phyloP scores from a whole-genome alignment of 1,140 invertebrate species.

The Procambarus virginalis region DNA sequence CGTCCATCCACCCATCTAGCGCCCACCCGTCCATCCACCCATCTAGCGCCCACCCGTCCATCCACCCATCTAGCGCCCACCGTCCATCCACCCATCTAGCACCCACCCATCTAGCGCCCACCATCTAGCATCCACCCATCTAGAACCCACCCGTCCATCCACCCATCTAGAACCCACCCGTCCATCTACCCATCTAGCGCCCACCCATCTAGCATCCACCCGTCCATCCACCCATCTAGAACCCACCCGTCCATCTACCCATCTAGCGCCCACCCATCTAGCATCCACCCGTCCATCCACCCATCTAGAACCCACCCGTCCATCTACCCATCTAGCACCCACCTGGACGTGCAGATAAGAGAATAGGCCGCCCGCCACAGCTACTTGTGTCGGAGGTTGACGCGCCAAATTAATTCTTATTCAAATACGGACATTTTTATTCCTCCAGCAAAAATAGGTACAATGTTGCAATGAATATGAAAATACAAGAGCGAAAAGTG shows the following conservation, averaged over 20 bases:
- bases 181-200: too few species aligned
- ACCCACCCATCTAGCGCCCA: too few species aligned
- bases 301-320: background rate
- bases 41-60: background rate
- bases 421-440: slow-evolving; percentile 1
- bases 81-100: too few species aligned
- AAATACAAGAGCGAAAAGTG: slow-evolving; percentile 13
- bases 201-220: too few species aligned
- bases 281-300: background rate
- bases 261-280: too few species aligned
- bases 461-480: slow-evolving; percentile 18
- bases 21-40: background rate
- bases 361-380: background rate
- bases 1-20: background rate
- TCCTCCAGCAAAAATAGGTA: background rate
- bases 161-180: too few species aligned
- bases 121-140: too few species aligned
- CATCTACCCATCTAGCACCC: background rate
- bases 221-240: background rate
- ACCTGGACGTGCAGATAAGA: slow-evolving; percentile 3
- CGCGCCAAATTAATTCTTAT: background rate
- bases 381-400: background rate
- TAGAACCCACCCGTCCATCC: too few species aligned
- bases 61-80: too few species aligned
- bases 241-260: background rate